Evolutionary conservation across 2,113 vertebrate species (phyloP), one percentile per base, ranked within the genome.

Genomic region (Vanacampus margaritifer): DNA sequence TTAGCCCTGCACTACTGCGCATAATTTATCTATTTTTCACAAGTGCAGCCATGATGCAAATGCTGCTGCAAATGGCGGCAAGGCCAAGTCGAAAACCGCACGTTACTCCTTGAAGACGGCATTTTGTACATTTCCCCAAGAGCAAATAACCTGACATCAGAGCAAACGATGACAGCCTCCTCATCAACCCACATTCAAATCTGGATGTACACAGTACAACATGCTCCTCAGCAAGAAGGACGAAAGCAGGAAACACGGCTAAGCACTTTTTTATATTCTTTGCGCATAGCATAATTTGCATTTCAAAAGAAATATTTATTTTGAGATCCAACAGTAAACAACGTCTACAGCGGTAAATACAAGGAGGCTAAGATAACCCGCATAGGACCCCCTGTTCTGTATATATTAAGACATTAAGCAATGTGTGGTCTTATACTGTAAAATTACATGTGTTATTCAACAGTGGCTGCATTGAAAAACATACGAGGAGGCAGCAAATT

Each of bases 221-320:
- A 68, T 67, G 58, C 37, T 67, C 64, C 53, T 58, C 54, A 26
- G 69, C 35, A 63, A 51, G 65, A 14, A 67, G 21, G 26, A 73
- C 45, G 67, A 32, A 6, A 37, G 45, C 41, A 68, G 23, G 50
- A 60, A 56, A 68, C 61, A 67, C 37, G 7, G 46, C 50, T 43
- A 36, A 61, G 50, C 39, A 10, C 48, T 10, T 64, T 50, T 16
- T 26, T 53, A 23, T 53, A 63, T 74, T 61, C 68, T 71, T 74
- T 74, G 65, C 60, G 61, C 69, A 65, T 54, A 26, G 17, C 24
- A 1, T n/a, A 9, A 82, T 85, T 86, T 86, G 74, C 79, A 87
- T 84, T 79, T 85, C 79, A 86, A 80, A 86, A 48, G 66, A 68
- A 66, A 78, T 77, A 67, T 83, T 69, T 81, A 86, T 79, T 80